phyloP scores from a whole-genome alignment of 2,888 invertebrate genomes.

The Ernsta delagoae region DNA sequence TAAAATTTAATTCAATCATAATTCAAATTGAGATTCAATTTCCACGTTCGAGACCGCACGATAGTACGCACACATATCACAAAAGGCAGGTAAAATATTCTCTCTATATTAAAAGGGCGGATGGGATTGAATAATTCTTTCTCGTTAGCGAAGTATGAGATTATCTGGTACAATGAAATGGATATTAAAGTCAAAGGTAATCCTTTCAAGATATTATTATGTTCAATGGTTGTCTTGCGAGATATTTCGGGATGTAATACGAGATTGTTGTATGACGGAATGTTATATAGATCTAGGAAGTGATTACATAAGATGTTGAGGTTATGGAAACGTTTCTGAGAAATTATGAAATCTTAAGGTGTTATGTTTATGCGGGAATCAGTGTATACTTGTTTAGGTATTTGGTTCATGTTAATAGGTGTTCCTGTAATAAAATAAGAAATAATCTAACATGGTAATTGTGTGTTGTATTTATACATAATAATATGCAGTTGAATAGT shows the following conservation, averaged over 20 bases:
- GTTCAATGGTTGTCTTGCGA: slow-evolving; percentile 22
- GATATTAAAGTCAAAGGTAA: slow-evolving; percentile 37
- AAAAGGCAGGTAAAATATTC: slow-evolving; percentile 36
- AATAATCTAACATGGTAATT: too few species aligned
- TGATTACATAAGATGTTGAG: too few species aligned
- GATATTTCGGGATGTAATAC: slow-evolving; percentile 16
- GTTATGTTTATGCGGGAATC: too few species aligned
- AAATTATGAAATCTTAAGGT: too few species aligned
- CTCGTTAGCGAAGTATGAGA: slow-evolving; percentile 35
- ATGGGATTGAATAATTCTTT: slow-evolving; percentile 34
- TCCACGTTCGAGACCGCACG: slow-evolving; percentile 17
- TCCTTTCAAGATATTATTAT: slow-evolving; percentile 29
- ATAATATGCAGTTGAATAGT: too few species aligned
- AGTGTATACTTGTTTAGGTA: not conserved
- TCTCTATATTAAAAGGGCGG: slow-evolving; percentile 27
- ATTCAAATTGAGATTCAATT: slow-evolving; percentile 36
- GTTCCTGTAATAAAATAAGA: too few species aligned
- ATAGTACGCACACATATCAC: slow-evolving; percentile 29
- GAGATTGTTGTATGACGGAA: too few species aligned
- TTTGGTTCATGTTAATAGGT: not conserved
- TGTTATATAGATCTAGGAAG: not conserved
- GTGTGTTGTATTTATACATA: too few species aligned
- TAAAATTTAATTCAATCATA: slow-evolving; percentile 21
- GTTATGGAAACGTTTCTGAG: too few species aligned
- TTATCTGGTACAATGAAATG: slow-evolving; percentile 33